Base-by-base conservation (phyloP, 2,797 vertebrate genomes). In the Champsocephalus esox region DNA sequence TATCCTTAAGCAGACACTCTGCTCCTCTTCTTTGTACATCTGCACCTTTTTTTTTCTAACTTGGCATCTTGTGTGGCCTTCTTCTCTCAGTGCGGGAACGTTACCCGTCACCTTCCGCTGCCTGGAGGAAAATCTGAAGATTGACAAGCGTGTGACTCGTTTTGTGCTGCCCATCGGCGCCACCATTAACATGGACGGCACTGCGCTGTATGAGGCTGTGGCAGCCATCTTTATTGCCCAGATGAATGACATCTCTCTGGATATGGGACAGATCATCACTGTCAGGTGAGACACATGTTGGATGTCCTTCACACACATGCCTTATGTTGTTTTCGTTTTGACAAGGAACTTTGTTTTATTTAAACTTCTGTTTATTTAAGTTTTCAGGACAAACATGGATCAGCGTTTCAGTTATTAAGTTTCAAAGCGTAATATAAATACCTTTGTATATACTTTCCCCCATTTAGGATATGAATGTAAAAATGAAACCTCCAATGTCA, bases 121-220 rank as follows among this genome's bases (percentile, higher is more conserved):
- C 84, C 92, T 97, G 86, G 96, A 97, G 86, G 96, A 96, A 76
- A 96, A 97, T 24, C 91, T 97, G 73, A 94, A 95, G 79, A 90
- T 97, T 8, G 96, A 96, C 41, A 96, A 96, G 52, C 93, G 96
- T 0, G 96, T 97, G 81, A 96, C 96, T 1, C 95, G 96, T 17
- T 96, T 96, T 41, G 95, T 96, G 80, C 87, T 97, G 73, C 96
- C 96, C 56, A 96, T 97, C 1, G 96, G 95, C 0, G 96, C 96
- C 80, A 96, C 96, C 78, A 96, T 97, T 44, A 97, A 97, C 81
- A 97, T 97, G 96, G 96, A 97, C 32, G 96, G 96, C 67, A 97
- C 96, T 0, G 96, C 96, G 0, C 92, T 97, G 41, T 97, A 97
- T 9, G 96, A 96, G 83, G 96, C 96, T 0, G 96, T 96, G 91